A percentile compares a stretch with the other conserved stretches of the same genome.
Evolutionary conservation across 2,113 vertebrate species (phyloP).

Genomic region (Spermophilus dauricus): DNA sequence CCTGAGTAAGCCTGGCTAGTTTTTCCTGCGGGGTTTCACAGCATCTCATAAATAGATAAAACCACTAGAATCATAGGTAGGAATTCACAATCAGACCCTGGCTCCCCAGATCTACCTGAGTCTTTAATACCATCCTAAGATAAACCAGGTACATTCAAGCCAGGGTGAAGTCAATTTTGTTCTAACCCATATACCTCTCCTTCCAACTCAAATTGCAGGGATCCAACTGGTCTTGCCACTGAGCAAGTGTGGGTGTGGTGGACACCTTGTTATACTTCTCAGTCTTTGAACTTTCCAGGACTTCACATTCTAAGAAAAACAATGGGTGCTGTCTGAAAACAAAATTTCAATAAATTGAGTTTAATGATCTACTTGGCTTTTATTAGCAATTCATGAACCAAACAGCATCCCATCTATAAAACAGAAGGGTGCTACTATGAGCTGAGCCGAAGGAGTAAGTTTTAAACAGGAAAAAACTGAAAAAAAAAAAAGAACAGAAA

Average conservation of each 20-base stretch:
- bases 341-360: background rate
- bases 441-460: background rate
- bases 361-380: background rate
- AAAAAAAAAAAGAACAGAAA: background rate
- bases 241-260: too few species aligned
- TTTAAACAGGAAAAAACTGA: background rate
- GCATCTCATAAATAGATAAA: background rate
- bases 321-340: background rate
- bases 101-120: background rate
- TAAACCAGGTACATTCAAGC: background rate
- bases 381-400: background rate
- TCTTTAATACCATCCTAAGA: background rate
- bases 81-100: background rate
- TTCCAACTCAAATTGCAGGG: too few species aligned
- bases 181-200: background rate
- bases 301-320: conserved; percentile 29
- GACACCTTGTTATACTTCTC: background rate
- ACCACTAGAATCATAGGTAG: background rate
- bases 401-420: background rate
- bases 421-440: background rate
- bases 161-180: background rate
- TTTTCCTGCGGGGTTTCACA: background rate
- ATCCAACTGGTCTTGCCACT: too few species aligned
- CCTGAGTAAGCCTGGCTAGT: background rate
- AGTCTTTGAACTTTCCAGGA: background rate